Evolutionary conservation across 2,888 invertebrate genomes (phyloP).

Genomic region (Drosophila kambysellisi): DNA sequence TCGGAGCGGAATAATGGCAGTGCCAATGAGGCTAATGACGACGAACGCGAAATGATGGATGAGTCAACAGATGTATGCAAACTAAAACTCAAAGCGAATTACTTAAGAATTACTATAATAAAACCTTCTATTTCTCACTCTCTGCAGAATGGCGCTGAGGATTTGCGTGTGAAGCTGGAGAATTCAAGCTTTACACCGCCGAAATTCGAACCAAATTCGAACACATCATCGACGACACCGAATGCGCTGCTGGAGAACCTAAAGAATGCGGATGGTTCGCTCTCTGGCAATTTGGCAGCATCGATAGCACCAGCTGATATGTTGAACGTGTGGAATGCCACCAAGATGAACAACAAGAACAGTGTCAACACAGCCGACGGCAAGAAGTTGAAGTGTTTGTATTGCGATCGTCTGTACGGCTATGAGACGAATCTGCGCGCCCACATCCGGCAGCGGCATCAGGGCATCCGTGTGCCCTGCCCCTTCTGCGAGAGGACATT

Average conservation of each 20-base stretch:
- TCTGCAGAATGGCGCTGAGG: slow-evolving; percentile 86
- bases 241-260: slow-evolving; percentile 85
- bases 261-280: slow-evolving; percentile 81
- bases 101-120: neutral
- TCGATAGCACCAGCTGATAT: slow-evolving; percentile 87
- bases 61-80: slow-evolving; percentile 83
- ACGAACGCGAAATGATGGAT: slow-evolving; percentile 84
- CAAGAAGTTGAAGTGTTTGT: slow-evolving; percentile 96
- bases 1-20: slow-evolving; percentile 85
- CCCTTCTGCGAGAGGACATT: slow-evolving; percentile 96
- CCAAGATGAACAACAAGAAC: slow-evolving; percentile 88
- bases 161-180: slow-evolving; percentile 90
- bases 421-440: slow-evolving; percentile 97
- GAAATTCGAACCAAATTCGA: slow-evolving; percentile 85
- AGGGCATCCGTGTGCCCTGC: slow-evolving; percentile 96
- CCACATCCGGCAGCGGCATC: slow-evolving; percentile 95
- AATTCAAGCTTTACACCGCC: slow-evolving; percentile 87
- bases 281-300: slow-evolving; percentile 84
- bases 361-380: slow-evolving; percentile 94
- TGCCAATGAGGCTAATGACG: slow-evolving; percentile 84
- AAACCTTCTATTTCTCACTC: neutral
- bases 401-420: slow-evolving; percentile 96
- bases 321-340: slow-evolving; percentile 87
- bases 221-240: slow-evolving; percentile 86
- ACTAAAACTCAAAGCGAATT: neutral